Evolutionary conservation across 2,113 vertebrate genomes (phyloP), one percentile per base, ranked within the genome.

Genomic region (Eublepharis macularius): DNA sequence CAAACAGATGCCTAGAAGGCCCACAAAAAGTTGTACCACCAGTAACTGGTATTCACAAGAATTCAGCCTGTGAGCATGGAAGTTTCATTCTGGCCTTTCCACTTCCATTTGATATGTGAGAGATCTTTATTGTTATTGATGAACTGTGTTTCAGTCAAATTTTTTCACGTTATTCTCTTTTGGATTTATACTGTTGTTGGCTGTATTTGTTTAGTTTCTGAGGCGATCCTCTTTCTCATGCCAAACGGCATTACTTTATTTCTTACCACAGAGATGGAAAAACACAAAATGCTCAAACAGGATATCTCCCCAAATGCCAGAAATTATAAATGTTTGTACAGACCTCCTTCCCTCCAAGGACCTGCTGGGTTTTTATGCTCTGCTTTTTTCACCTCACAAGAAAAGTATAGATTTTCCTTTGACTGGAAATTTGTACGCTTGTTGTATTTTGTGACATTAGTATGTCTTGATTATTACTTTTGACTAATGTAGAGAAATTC

Each of bases 381-480:
- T 24, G n/a, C 26, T 24, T 57, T 72, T 41, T 29, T 24, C 1
- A 57, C 32, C 17, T 45, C 51, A 11, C 17, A 36, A 70, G 41
- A 6, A n/a, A 82, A n/a, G 9, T 29, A n/a, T 26, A 75, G 10
- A 13, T 65, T 26, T 65, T n/a, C 32, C 21, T 79, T 65, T 24
- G 47, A 74, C 32, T 84, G 41, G 86, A 45, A 81, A 85, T 89
- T 4, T 86, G 81, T 84, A 68, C 73, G 8, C 1, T 1, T 76
- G 82, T 21, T 88, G 51, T 81, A 32, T 68, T 82, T 89, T 90
- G 41, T 81, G 29, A 81, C 65, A 78, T 1, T 80, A 76, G 43
- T 19, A 17, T 85, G 91, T 19, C 39, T 49, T 80, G 63, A 70
- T 49, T 69, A 4, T 84, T 78, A 49, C 26, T 73, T 39, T 76